Conservation (phyloP, 2,888 invertebrate species). For the Barypeithes pellucidus region DNA sequence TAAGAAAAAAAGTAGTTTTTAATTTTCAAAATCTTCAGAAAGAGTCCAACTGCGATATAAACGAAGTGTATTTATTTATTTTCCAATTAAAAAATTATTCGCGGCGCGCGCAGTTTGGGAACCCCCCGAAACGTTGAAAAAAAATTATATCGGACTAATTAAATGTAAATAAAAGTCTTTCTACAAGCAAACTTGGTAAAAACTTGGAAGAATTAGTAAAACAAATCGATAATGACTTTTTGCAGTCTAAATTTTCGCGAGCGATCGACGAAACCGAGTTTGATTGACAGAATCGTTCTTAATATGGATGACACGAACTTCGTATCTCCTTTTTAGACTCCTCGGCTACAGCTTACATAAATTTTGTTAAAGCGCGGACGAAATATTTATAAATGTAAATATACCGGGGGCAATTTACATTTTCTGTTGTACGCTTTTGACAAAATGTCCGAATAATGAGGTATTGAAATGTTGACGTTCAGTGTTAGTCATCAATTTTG, state of each 20-base stretch:
- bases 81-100: too few species aligned
- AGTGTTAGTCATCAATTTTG: conserved; percentile 55
- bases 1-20: too few species aligned
- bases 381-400: conserved; percentile 65
- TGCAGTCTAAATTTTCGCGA: conserved; percentile 64
- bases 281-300: conserved; percentile 65
- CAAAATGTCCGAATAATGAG: conserved; percentile 55
- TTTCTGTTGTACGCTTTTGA: conserved; percentile 55
- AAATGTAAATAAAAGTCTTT: too few species aligned
- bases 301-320: conserved; percentile 61
- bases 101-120: too few species aligned
- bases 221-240: conserved; percentile 64
- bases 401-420: conserved; percentile 58
- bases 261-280: conserved; percentile 63
- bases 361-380: conserved; percentile 63
- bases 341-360: conserved; percentile 60
- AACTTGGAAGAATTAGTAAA: conserved; percentile 62
- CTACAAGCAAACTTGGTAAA: conserved; percentile 36
- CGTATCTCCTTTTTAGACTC: conserved; percentile 61
- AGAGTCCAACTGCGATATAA: too few species aligned
- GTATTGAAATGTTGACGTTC: conserved; percentile 56
- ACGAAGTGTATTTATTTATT: too few species aligned
- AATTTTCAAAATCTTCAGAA: too few species aligned
- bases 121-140: too few species aligned
- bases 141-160: too few species aligned